Base-by-base conservation (phyloP, 2,888 invertebrate genomes). In the Ypsolopha sequella region DNA sequence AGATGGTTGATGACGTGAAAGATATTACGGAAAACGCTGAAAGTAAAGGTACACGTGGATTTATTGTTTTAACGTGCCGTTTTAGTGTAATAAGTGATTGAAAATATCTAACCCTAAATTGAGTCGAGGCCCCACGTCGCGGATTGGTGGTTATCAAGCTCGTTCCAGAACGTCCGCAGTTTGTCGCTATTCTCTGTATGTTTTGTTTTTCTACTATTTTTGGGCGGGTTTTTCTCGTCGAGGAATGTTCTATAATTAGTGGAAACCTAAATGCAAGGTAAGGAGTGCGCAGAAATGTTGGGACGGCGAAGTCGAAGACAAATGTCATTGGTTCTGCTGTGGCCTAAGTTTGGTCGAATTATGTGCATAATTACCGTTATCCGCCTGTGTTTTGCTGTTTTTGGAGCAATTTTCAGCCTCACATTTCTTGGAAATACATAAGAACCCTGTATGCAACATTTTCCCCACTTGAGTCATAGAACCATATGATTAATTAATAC, bases 1-100 rank as follows among this genome's bases (percentile, higher is more conserved):
- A 86, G 76, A 86, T 86, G 86, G 86, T 82, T 80, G 86, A 85
- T 84, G 86, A 86, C 80, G 85, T 81, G 82, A 80, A 75, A 79
- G 77, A 85, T 77, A 75, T 80, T 76, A 73, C 73, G 68, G 86
- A 84, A 84, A 81, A 80, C 78, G 82, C 84, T 77, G 86, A 86
- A 79, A 81, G 77, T 72, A 82, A 81, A 85, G 86, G 86, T 86
- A 86, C 73, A 72, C 68, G 80, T 80, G 80, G 68, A 77, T 77
- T 80, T 76, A 70, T 73, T 73, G 71, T 76, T 72, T 56, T 70
- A 79, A 76, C 67, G 81, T 81, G 79, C 65, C 65, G 77, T 79
- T 81, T 68, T 75, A 76, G 79, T 81, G 82, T 72, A 73, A 74
- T 76, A 76, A 79, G 82, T 81, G 80, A 75, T 80, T 72, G 74